Percentiles rank a stretch among this genome's conserved stretches.
Evolutionary conservation across 2,888 invertebrate genomes (phyloP).

Genomic region (Ormyrus labotus): DNA sequence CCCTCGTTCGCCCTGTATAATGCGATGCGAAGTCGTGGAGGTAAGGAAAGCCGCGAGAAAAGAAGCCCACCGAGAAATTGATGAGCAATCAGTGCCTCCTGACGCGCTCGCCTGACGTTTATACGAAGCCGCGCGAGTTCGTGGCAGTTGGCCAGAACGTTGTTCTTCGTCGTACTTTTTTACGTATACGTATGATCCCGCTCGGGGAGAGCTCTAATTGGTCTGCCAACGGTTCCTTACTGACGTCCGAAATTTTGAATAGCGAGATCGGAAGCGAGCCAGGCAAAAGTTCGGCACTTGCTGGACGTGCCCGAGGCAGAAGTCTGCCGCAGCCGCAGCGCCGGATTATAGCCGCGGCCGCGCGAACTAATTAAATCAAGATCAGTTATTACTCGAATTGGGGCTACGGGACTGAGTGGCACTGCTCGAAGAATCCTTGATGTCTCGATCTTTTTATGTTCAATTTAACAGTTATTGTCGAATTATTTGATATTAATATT

Average conservation of each 20-base stretch:
- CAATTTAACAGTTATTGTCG: no score
- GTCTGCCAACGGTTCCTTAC: slow-evolving; percentile 35
- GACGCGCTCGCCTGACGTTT: slow-evolving; percentile 23
- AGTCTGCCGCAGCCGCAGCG: neutral
- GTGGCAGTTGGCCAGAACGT: slow-evolving; percentile 38
- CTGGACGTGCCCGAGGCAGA: no score
- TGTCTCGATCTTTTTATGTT: no score
- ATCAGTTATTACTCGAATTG: no score
- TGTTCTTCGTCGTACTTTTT: slow-evolving; percentile 7
- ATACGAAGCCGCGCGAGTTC: slow-evolving; percentile 16
- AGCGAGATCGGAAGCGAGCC: no score
- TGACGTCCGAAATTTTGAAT: slow-evolving; percentile 17
- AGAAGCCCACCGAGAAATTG: slow-evolving; percentile 28
- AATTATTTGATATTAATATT: no score
- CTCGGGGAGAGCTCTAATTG: slow-evolving; percentile 11
- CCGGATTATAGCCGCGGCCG: neutral
- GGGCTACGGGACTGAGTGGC: no score
- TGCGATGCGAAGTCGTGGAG: neutral
- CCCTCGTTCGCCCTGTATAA: neutral
- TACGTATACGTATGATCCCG: neutral
- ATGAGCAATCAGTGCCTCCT: slow-evolving; percentile 40
- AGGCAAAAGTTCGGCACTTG: no score
- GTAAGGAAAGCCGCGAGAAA: neutral
- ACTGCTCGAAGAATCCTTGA: no score
- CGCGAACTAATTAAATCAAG: slow-evolving; percentile 6